A percentile compares a stretch with the other conserved stretches of the same genome.
phyloP scores from a whole-genome alignment of 2,113 vertebrate genomes.

The Oenanthe melanoleuca region DNA sequence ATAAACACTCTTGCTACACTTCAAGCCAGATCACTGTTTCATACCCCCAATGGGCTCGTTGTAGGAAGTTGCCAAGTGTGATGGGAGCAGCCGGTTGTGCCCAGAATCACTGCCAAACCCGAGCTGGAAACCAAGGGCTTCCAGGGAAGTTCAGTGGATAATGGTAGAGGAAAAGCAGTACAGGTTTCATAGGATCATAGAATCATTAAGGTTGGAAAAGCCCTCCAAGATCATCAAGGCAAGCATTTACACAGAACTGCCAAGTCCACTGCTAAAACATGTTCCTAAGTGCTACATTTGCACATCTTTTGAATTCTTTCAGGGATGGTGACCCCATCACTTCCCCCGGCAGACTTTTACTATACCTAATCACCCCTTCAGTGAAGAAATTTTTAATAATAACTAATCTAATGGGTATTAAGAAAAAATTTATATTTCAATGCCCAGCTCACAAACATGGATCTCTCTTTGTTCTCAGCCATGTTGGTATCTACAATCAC shows the following conservation, averaged over 20 bases:
- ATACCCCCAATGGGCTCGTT: rapidly evolving
- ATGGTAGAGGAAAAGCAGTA: rapidly evolving
- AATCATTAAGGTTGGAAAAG: rapidly evolving
- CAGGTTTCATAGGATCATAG: background rate
- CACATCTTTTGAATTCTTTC: background rate
- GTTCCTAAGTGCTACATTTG: background rate
- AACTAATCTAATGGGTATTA: background rate
- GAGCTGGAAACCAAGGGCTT: background rate
- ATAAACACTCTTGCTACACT: background rate
- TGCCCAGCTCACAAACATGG: background rate
- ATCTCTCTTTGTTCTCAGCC: background rate
- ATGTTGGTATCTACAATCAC: background rate
- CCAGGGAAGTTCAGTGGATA: background rate
- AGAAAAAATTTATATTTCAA: background rate
- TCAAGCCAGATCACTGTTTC: background rate
- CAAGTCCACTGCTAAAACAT: background rate
- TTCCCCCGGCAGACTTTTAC: rapidly evolving
- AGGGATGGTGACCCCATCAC: background rate
- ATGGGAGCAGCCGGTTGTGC: rapidly evolving
- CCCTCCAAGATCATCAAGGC: rapidly evolving
- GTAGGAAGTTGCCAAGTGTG: rapidly evolving
- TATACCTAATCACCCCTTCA: background rate
- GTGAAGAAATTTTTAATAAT: background rate
- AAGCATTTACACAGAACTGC: background rate
- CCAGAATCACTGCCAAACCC: background rate